phyloP scores from a whole-genome alignment of 2,113 vertebrate genomes.

The Toxostoma redivivum region DNA sequence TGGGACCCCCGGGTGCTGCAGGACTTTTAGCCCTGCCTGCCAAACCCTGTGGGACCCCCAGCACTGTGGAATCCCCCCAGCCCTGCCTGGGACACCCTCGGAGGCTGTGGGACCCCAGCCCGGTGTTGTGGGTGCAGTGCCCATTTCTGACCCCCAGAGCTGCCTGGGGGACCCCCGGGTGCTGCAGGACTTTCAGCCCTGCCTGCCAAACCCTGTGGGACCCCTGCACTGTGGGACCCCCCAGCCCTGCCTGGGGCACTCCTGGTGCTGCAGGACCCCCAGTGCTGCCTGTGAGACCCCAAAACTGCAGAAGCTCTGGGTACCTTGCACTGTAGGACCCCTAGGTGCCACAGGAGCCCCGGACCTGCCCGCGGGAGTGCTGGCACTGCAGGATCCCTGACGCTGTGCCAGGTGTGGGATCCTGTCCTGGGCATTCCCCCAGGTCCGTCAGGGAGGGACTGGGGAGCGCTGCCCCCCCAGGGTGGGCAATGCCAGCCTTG shows the following conservation, averaged over 20 bases:
- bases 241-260: not conserved
- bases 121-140: too few species aligned
- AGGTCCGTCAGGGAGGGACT: rapidly evolving
- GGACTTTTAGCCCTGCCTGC: too few species aligned
- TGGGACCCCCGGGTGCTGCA: not conserved
- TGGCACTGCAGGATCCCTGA: too few species aligned
- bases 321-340: rapidly evolving
- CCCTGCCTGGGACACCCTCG: not conserved
- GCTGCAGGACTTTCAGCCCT: too few species aligned
- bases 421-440: not conserved
- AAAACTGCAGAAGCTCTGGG: not conserved
- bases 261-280: not conserved
- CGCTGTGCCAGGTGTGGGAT: not conserved
- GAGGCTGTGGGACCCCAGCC: not conserved
- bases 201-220: too few species aligned
- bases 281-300: not conserved
- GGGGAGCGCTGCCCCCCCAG: not conserved
- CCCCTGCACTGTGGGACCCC: not conserved
- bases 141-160: too few species aligned
- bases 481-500: not conserved
- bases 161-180: not conserved
- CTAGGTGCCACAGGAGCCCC: not conserved
- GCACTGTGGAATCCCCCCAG: not conserved
- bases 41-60: too few species aligned
- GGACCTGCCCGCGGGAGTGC: not conserved